Conservation (phyloP, 1,140 invertebrate species). For the Brachionus paranguensis region DNA sequence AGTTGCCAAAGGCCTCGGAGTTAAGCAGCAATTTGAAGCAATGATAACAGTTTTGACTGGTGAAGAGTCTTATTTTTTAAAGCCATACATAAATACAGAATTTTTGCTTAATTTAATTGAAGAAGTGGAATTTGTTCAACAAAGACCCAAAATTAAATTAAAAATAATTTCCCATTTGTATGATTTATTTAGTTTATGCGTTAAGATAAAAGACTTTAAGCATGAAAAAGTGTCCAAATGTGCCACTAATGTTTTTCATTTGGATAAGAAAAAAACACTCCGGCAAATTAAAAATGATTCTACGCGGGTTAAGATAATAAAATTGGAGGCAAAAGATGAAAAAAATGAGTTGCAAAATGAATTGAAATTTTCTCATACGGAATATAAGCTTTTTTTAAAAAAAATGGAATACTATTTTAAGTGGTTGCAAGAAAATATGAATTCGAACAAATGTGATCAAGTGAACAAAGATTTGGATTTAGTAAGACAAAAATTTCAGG, state of each 20-base stretch:
- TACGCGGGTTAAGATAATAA: background rate
- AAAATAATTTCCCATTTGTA: constrained; percentile 18
- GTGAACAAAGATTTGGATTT: background rate
- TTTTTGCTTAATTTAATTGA: constrained; percentile 19
- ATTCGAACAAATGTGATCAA: background rate
- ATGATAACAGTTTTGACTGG: background rate
- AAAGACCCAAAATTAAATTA: background rate
- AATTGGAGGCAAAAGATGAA: background rate
- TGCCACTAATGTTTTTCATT: background rate
- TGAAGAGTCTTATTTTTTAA: background rate
- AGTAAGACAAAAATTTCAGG: background rate
- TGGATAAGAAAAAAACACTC: background rate
- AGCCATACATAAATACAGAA: background rate
- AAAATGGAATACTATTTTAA: constrained; percentile 8
- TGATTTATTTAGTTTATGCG: background rate
- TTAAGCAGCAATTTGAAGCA: background rate
- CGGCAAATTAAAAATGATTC: background rate
- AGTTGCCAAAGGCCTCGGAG: background rate
- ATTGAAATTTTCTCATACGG: background rate
- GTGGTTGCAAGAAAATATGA: background rate
- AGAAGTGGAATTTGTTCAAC: background rate
- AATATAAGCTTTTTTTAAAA: background rate
- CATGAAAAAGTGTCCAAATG: background rate
- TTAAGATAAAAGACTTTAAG: background rate
- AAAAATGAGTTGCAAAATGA: background rate